phyloP scores from a whole-genome alignment of 1,140 invertebrate genomes.

The Drosophila pachea region DNA sequence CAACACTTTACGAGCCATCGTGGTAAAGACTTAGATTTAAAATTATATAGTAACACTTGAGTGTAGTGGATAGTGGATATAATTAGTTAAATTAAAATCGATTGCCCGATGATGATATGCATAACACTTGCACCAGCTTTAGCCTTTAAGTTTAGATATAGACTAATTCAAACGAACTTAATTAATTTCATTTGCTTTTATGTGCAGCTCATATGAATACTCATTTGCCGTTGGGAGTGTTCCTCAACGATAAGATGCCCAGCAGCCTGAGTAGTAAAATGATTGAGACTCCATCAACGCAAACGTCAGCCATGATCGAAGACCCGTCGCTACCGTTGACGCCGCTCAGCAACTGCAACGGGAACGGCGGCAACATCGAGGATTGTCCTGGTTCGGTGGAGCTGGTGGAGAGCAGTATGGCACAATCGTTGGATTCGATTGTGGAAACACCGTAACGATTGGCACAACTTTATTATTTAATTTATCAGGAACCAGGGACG shows the following conservation, averaged over 20 bases:
- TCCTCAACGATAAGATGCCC: conserved; percentile 40
- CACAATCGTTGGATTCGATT: conserved; percentile 43
- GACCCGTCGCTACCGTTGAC: conserved; percentile 31
- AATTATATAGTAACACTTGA: conserved; percentile 6
- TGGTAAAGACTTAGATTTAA: conserved; percentile 53
- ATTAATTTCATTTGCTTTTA: conserved; percentile 13
- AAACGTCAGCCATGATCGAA: conserved; percentile 11
- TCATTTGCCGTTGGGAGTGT: conserved; percentile 60
- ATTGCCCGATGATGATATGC: conserved; percentile 23
- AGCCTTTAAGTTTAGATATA: conserved; percentile 1
- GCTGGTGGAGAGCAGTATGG: conserved; percentile 54
- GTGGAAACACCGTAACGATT: conserved; percentile 56
- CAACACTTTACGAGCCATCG: conserved; percentile 80
- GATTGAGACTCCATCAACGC: conserved; percentile 19
- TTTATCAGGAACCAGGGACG: conserved; percentile 48
- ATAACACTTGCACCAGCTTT: conserved; percentile 43
- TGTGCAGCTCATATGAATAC: conserved; percentile 62
- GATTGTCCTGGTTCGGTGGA: conserved; percentile 56
- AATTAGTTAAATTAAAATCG: conserved; percentile 7
- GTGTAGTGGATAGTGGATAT: conserved; percentile 10
- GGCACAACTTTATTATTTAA: conserved; percentile 55
- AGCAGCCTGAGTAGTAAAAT: conserved; percentile 16
- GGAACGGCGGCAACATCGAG: conserved; percentile 31
- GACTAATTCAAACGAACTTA: neutral
- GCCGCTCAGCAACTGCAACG: conserved; percentile 37